A percentile compares a stretch with the other conserved stretches of the same genome.
Evolutionary conservation across 1,140 invertebrate species (phyloP).

Genomic region (Lutraria rhynchaena): DNA sequence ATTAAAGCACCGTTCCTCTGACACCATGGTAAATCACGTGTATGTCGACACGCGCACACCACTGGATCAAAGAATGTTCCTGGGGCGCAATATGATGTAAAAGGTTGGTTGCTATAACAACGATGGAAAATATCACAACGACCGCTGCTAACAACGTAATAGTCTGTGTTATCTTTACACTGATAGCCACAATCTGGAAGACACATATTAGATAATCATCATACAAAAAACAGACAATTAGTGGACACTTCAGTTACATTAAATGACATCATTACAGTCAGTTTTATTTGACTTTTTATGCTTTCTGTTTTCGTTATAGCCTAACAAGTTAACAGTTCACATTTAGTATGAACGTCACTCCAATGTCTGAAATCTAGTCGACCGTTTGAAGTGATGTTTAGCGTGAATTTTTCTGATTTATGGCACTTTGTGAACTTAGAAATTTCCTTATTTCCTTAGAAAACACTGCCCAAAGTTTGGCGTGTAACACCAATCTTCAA

Average conservation of each 20-base stretch:
- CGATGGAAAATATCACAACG: constrained; percentile 53
- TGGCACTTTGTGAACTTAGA: too few relatives aligned
- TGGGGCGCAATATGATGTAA: constrained; percentile 45
- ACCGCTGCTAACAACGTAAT: constrained; percentile 33
- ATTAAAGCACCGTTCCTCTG: constrained; percentile 33
- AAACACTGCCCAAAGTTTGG: too few relatives aligned
- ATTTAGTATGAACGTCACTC: too few relatives aligned
- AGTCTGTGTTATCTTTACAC: constrained; percentile 24
- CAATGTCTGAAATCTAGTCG: too few relatives aligned
- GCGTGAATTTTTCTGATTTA: too few relatives aligned
- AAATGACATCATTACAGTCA: not conserved
- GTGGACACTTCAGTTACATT: not conserved
- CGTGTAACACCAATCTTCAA: too few relatives aligned
- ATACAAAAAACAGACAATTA: not conserved
- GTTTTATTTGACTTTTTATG: not conserved
- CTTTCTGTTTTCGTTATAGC: not conserved
- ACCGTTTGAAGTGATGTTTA: too few relatives aligned
- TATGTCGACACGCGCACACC: constrained; percentile 34
- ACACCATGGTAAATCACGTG: constrained; percentile 33
- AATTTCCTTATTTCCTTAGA: too few relatives aligned
- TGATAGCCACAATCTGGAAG: constrained; percentile 44
- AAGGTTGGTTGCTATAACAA: constrained; percentile 13
- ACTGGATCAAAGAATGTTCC: constrained; percentile 47
- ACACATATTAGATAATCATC: not conserved
- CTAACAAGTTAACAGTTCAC: too few relatives aligned